These are phyloP conservation scores for Triops cancriformis DNA, from an alignment of 1,140 invertebrate genomes.

Conservation along the genomic window DNA sequence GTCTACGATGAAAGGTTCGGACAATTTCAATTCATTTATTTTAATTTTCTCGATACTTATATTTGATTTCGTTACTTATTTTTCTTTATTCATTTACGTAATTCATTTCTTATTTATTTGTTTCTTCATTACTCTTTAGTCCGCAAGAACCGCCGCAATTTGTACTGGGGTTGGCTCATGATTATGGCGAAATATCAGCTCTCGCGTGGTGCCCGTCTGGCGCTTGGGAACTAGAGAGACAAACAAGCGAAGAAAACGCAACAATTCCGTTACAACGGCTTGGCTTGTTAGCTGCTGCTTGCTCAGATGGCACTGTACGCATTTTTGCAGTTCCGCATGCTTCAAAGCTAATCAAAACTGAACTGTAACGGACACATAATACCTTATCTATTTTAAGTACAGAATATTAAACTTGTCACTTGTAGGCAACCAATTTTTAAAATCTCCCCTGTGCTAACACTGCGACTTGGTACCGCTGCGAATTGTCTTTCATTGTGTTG, in stretches of 20 bases:
- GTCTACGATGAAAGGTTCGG: constrained; percentile 19
- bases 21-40: no score
- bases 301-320: constrained; percentile 51
- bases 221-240: constrained; percentile 43
- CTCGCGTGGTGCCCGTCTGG: constrained; percentile 69
- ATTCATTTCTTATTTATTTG: no score
- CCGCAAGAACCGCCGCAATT: constrained; percentile 36
- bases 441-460: constrained; percentile 38
- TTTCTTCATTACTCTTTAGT: no score
- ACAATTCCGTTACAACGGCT: constrained; percentile 41
- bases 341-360: constrained; percentile 35
- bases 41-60: no score
- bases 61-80: no score
- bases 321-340: constrained; percentile 54
- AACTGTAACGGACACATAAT: constrained; percentile 5
- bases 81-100: no score
- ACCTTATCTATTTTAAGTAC: no score
- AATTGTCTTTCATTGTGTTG: constrained; percentile 43
- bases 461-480: constrained; percentile 38
- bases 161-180: constrained; percentile 50
- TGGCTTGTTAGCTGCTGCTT: constrained; percentile 59
- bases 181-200: constrained; percentile 56
- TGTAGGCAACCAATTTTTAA: constrained; percentile 38
- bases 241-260: constrained; percentile 5
- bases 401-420: not conserved